Conservation (phyloP, 2,113 vertebrate genomes). For the Nematolebias whitei region DNA sequence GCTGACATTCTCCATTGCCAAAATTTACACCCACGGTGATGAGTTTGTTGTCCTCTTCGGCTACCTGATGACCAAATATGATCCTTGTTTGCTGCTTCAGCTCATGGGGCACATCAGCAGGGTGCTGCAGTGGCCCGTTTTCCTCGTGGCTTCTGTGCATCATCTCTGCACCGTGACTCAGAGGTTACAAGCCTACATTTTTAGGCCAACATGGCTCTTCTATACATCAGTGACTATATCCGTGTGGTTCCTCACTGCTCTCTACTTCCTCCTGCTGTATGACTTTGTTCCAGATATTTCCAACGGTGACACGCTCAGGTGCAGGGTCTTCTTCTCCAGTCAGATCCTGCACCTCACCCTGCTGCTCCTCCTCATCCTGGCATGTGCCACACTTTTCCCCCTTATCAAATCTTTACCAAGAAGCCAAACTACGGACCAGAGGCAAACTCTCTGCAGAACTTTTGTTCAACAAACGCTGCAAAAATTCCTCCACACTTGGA, state of each 20-base stretch:
- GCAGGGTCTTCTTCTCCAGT: conserved; percentile 71
- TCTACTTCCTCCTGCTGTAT: conserved; percentile 71
- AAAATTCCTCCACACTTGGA: conserved; percentile 85
- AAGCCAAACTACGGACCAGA: background rate
- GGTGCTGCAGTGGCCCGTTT: conserved; percentile 79
- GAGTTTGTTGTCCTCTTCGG: conserved; percentile 75
- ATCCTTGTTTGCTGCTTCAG: conserved; percentile 85
- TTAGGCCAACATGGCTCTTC: conserved; percentile 42
- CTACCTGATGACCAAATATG: conserved; percentile 79
- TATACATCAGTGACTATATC: conserved; percentile 56
- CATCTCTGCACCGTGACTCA: conserved; percentile 70
- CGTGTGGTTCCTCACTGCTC: conserved; percentile 73
- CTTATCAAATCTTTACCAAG: background rate
- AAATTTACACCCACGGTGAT: conserved; percentile 67
- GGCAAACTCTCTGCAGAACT: conserved; percentile 17
- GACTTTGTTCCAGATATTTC: conserved; percentile 35
- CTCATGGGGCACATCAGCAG: conserved; percentile 75
- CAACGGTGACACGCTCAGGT: conserved; percentile 44
- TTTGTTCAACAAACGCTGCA: conserved; percentile 70
- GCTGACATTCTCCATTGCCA: conserved; percentile 63
- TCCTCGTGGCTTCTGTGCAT: conserved; percentile 76
- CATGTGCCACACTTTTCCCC: conserved; percentile 47
- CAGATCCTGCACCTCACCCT: conserved; percentile 75
- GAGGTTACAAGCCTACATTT: background rate
- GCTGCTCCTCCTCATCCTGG: conserved; percentile 68